Evolutionary conservation across 1,140 invertebrate species (phyloP), one percentile per base, ranked within the genome.

Genomic region (Dreissena polymorpha): DNA sequence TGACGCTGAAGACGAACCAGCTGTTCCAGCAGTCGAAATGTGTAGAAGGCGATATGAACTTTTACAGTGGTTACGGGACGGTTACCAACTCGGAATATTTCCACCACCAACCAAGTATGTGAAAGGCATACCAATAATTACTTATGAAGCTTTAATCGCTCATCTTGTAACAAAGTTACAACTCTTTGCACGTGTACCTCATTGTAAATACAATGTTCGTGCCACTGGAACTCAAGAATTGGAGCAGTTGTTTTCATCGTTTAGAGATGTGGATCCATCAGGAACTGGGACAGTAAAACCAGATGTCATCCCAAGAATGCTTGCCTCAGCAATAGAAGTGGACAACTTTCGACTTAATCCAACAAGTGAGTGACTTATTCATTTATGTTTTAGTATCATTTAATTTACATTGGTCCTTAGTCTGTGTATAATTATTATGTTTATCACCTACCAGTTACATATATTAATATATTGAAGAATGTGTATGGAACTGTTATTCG

Each of bases 201-300:
- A 29, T 14, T 67, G 23, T 14, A 67, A n/a, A 23, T 67, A 67
- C 21, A 67, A 67, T 23, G 64, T 67, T 67, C 14, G 64, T n/a
- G 64, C 64, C 23, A n/a, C 14, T 23, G 64, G 64, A n/a, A 67
- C 64, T 27, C 64, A 67, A 29, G 64, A 67, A 23, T 7, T 67
- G 23, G 64, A 67, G 23, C 64, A 67, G 29, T 29, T 67, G 14
- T 67, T 67, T 67, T 67, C 64, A 23, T 67, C 64, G 13, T 67
- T 67, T 23, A 16, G 64, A 67, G 64, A 67, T 29, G 21, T 67
- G 64, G 64, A 67, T 67, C 64, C 64, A 23, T n/a, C 64, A 13
- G 64, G 64, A 16, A 67, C 14, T 29, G 64, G 64, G 29, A 67
- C 64, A 16, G 16, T 23, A 0, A 67, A 67, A 67, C 64, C 64